phyloP scores from a whole-genome alignment of 2,888 invertebrate species.

The Hirudinaria manillensis region DNA sequence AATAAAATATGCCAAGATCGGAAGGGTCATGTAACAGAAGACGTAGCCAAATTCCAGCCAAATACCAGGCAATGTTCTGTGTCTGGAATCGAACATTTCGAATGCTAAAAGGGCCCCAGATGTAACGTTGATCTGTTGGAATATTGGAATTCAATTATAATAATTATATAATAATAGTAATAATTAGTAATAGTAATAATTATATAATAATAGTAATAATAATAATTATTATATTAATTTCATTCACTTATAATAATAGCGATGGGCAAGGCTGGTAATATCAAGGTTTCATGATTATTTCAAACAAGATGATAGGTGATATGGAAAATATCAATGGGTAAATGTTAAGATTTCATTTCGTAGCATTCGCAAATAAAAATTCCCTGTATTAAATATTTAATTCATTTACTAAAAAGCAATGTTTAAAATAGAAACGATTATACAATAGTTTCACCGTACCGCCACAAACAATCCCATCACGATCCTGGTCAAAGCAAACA shows the following conservation, averaged over 20 bases:
- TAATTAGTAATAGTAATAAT: no score
- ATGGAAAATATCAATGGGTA: no score
- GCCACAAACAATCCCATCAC: slow-evolving; percentile 29
- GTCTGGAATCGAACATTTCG: slow-evolving; percentile 38
- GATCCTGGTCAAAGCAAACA: slow-evolving; percentile 32
- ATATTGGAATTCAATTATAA: no score
- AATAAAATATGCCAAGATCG: slow-evolving; percentile 34
- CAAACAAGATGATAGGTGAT: no score
- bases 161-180: no score
- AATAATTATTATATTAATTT: no score
- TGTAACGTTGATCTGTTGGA: neutral
- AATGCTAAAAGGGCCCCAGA: slow-evolving; percentile 34
- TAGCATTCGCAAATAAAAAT: neutral
- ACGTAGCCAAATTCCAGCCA: slow-evolving; percentile 34
- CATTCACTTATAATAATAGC: no score
- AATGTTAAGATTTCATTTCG: neutral
- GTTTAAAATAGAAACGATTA: neutral
- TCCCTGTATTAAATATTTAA: neutral
- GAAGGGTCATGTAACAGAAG: slow-evolving; percentile 32
- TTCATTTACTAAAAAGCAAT: neutral
- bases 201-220: no score
- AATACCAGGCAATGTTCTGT: slow-evolving; percentile 35
- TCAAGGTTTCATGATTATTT: no score
- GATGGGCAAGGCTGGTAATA: no score
- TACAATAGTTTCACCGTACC: slow-evolving; percentile 21